Evolutionary conservation across 2,888 invertebrate genomes (phyloP).

Genomic region (Drosophila koepferae): DNA sequence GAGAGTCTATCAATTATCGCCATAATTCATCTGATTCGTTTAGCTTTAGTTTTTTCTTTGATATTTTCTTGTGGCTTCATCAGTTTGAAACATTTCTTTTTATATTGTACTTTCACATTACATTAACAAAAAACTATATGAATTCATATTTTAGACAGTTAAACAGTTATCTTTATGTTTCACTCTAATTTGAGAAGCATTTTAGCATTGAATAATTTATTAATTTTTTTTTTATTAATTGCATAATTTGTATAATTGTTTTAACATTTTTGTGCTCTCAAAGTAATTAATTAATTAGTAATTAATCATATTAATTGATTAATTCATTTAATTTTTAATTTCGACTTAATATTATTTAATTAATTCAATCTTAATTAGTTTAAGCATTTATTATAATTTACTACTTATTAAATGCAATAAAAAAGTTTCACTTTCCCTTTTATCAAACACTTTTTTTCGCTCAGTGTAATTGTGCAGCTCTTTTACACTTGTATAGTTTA

Average conservation of each 20-base stretch:
- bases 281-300: too few species aligned
- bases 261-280: not conserved
- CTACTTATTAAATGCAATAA: too few species aligned
- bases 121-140: not conserved
- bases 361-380: not conserved
- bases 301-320: not conserved
- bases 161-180: not conserved
- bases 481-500: conserved; percentile 5
- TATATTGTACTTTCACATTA: too few species aligned
- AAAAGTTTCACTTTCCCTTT: not conserved
- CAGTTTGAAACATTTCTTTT: too few species aligned
- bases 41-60: too few species aligned
- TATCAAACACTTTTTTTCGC: not conserved
- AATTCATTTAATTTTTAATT: not conserved
- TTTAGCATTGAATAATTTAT: not conserved
- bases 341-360: not conserved
- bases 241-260: not conserved
- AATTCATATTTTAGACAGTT: too few species aligned
- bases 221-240: not conserved
- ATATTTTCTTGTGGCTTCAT: too few species aligned
- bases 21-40: too few species aligned
- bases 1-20: too few species aligned
- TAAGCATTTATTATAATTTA: not conserved
- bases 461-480: conserved; percentile 15
- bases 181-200: not conserved